Percentiles rank a stretch among this genome's conserved stretches.
Conservation (phyloP, 1,140 invertebrate genomes). For the Diachasmimorpha longicaudata region DNA sequence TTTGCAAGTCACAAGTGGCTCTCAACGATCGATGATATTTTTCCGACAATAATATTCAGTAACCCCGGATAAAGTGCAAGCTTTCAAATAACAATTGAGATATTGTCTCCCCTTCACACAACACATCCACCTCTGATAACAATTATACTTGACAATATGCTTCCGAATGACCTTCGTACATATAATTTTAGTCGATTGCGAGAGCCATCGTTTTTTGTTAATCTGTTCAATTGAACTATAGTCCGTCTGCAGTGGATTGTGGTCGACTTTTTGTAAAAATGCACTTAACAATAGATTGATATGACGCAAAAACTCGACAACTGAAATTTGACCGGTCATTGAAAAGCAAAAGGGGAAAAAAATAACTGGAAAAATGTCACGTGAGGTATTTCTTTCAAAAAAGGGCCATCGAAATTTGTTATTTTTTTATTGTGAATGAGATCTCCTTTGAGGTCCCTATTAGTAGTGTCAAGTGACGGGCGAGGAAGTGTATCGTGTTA, state of each 20-base stretch:
- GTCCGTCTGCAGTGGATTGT: no score
- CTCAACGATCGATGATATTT: background rate
- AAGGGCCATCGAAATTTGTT: constrained; percentile 22
- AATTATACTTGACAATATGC: no score
- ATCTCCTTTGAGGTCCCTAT: constrained; percentile 1
- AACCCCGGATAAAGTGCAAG: background rate
- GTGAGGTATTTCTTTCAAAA: constrained; percentile 10
- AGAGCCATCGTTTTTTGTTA: no score
- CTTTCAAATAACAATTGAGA: background rate
- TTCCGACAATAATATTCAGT: background rate
- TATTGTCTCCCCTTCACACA: no score
- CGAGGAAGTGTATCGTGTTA: constrained; percentile 58
- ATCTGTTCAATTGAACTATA: no score
- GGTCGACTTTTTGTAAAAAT: no score
- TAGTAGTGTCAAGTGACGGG: constrained; percentile 50
- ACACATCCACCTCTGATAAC: no score
- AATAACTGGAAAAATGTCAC: constrained; percentile 19
- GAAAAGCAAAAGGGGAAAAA: background rate
- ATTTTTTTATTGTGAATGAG: background rate
- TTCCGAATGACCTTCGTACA: no score
- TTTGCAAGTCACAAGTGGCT: background rate
- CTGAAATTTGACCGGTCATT: no score
- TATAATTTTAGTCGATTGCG: no score
- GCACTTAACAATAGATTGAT: no score
- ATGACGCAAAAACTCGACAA: no score